Conservation (phyloP, 2,797 vertebrate genomes). For the Acropternis orthonyx region DNA sequence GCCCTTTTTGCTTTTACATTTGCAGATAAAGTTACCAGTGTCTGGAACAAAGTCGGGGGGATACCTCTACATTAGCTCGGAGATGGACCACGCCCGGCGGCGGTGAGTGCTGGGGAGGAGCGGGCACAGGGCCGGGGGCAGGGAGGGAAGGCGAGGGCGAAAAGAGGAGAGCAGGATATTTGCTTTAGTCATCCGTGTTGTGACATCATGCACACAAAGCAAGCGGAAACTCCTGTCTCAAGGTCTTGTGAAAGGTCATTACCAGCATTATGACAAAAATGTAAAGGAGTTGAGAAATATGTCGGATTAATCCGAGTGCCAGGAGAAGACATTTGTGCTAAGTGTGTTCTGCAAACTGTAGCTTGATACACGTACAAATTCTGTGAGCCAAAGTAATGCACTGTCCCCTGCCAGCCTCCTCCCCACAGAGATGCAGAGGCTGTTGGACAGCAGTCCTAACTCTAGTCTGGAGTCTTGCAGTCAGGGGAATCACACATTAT, state of each 20-base stretch:
- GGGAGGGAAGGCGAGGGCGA: not conserved
- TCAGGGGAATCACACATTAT: not conserved
- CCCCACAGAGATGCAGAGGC: not conserved
- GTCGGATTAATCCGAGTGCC: not conserved
- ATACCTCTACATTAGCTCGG: constrained; percentile 76
- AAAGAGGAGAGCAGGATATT: not conserved
- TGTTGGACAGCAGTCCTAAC: not conserved
- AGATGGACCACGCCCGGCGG: constrained; percentile 71
- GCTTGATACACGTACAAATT: not conserved
- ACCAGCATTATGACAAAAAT: not conserved
- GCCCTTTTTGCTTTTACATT: not conserved
- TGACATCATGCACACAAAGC: not conserved
- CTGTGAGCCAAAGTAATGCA: not conserved
- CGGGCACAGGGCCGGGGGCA: no score
- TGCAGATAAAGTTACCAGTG: constrained; percentile 87
- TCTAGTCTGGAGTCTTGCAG: not conserved
- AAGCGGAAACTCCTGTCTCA: not conserved
- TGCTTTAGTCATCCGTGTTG: not conserved
- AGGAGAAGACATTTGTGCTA: not conserved
- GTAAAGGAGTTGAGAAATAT: not conserved
- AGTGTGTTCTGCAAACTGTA: not conserved
- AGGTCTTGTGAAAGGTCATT: not conserved
- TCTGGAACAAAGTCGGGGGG: constrained; percentile 80
- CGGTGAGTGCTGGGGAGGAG: constrained; percentile 67
- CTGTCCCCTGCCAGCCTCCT: not conserved